A percentile compares a stretch with the other conserved stretches of the same genome.
Conservation (phyloP, 2,797 vertebrate genomes). For the Paguma larvata region DNA sequence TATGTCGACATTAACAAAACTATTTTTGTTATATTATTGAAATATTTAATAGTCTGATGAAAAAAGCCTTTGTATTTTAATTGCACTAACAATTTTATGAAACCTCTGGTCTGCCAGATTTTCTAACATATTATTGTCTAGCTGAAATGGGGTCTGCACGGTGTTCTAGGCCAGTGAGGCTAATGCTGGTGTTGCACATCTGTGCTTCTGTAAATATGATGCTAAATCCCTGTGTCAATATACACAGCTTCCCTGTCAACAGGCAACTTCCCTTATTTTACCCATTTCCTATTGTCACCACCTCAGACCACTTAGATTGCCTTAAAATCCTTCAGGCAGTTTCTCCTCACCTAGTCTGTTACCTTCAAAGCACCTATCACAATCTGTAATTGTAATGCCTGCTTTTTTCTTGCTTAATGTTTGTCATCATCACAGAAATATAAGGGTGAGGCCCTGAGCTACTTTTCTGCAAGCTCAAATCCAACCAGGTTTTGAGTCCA, state of each 20-base stretch:
- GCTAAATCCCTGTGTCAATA: neutral
- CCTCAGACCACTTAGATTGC: neutral
- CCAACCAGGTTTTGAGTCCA: neutral
- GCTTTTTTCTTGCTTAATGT: neutral
- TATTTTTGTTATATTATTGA: conserved; percentile 78
- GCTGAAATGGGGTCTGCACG: neutral
- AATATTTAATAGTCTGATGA: conserved; percentile 68
- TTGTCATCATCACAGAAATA: neutral
- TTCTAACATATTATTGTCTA: neutral
- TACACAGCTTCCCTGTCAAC: neutral
- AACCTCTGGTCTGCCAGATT: conserved; percentile 56
- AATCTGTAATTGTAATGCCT: neutral
- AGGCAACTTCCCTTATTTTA: neutral
- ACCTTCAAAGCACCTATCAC: neutral
- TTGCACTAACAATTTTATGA: conserved; percentile 19
- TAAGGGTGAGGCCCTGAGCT: neutral
- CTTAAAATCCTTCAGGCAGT: neutral
- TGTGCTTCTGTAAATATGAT: neutral
- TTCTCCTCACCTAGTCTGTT: neutral
- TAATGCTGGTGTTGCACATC: neutral
- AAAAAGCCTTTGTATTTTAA: conserved; percentile 70
- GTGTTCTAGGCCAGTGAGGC: neutral
- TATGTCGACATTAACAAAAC: conserved; percentile 72
- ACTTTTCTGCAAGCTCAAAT: neutral
- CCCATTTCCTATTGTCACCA: neutral